phyloP scores from a whole-genome alignment of 2,888 invertebrate species.

The Patella caerulea region DNA sequence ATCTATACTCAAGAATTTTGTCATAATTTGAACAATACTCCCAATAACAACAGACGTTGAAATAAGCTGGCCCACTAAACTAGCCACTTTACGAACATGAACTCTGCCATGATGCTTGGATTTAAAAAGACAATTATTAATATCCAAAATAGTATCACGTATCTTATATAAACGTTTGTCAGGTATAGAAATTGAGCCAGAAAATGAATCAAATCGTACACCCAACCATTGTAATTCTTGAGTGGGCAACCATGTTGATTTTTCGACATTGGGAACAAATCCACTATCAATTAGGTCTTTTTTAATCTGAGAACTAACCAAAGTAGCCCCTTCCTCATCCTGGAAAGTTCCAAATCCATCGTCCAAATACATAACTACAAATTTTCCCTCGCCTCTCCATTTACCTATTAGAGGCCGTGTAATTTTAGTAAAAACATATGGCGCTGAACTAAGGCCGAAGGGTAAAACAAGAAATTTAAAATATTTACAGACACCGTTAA shows the following conservation, averaged over 20 bases:
- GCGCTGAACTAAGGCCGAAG: too few species aligned
- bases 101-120: not conserved
- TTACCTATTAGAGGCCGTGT: too few species aligned
- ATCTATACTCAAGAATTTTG: constrained; percentile 18
- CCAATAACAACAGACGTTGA: not conserved
- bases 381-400: too few species aligned
- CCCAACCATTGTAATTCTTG: not conserved
- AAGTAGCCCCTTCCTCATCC: not conserved
- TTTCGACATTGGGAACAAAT: constrained; percentile 4
- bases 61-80: not conserved
- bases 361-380: not conserved
- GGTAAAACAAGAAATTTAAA: too few species aligned
- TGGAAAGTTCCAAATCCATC: not conserved
- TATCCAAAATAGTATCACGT: not conserved
- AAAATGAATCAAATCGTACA: not conserved
- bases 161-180: not conserved
- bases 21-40: not conserved
- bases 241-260: not conserved
- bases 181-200: not conserved
- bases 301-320: not conserved
- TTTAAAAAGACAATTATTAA: not conserved
- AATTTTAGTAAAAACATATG: too few species aligned
- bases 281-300: not conserved
- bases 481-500: too few species aligned
- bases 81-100: not conserved